phyloP scores from a whole-genome alignment of 2,888 invertebrate genomes.

The Drosophila cracens region DNA sequence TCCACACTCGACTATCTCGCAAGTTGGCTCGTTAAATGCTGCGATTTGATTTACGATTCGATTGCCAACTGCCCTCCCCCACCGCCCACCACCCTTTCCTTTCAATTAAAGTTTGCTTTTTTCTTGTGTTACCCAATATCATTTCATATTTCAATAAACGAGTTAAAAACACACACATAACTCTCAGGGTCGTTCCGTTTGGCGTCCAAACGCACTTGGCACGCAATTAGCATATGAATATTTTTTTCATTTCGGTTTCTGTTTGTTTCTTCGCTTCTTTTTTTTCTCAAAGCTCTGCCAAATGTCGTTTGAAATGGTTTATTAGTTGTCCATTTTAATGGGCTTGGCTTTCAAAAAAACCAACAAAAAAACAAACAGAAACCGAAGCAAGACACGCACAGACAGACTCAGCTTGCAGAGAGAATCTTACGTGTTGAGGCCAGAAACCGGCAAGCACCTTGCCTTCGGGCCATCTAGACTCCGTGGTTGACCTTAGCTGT shows the following conservation, averaged over 20 bases:
- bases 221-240: conserved; percentile 73
- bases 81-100: background rate
- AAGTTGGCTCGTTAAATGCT: conserved; percentile 50
- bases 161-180: conserved; percentile 6
- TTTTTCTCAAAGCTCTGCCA: conserved; percentile 32
- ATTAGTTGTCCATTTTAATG: conserved; percentile 49
- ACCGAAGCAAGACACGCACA: conserved; percentile 19
- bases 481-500: conserved; percentile 38
- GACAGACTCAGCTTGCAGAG: background rate
- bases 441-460: conserved; percentile 33
- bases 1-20: conserved; percentile 19
- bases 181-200: conserved; percentile 68
- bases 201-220: conserved; percentile 62
- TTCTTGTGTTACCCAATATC: conserved; percentile 45
- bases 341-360: conserved; percentile 28
- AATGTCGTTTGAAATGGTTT: conserved; percentile 64
- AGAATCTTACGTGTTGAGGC: background rate
- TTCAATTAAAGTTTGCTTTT: conserved; percentile 16
- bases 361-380: background rate
- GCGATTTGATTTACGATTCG: conserved; percentile 65
- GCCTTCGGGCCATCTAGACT: conserved; percentile 14
- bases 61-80: conserved; percentile 26
- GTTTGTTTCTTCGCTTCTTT: conserved; percentile 7
- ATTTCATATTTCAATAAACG: conserved; percentile 48
- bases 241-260: conserved; percentile 28